phyloP scores from a whole-genome alignment of 2,113 vertebrate species.

The Falcunculus frontatus region DNA sequence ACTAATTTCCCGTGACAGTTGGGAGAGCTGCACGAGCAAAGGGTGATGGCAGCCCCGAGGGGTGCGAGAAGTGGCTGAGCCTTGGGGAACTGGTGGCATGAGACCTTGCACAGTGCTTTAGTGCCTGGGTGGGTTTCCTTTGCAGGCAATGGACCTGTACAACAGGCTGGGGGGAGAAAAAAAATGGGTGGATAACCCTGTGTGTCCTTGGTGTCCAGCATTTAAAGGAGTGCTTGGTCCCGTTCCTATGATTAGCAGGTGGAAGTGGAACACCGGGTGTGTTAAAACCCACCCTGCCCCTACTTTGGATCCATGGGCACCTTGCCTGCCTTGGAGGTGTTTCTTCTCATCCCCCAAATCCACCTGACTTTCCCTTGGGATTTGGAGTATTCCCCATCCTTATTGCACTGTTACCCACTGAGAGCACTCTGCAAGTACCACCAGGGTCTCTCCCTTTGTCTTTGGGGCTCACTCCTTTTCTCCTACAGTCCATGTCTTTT shows the following conservation, averaged over 20 bases:
- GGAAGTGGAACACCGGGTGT: rapidly evolving
- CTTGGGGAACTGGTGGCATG: neutral
- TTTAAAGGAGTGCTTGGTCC: neutral
- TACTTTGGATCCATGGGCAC: rapidly evolving
- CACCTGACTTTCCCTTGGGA: too few relatives aligned
- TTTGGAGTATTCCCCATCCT: neutral
- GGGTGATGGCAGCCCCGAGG: neutral
- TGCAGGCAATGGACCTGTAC: rapidly evolving
- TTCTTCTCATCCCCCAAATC: neutral
- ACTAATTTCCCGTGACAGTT: rapidly evolving
- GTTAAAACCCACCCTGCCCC: neutral
- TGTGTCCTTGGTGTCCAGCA: rapidly evolving
- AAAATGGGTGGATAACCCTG: rapidly evolving
- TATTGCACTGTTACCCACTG: neutral
- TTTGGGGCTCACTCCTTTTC: neutral
- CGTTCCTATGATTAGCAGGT: rapidly evolving
- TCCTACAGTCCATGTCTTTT: neutral
- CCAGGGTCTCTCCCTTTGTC: neutral
- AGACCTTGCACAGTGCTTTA: rapidly evolving
- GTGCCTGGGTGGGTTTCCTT: neutral
- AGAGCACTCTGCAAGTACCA: neutral
- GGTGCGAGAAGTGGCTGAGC: rapidly evolving
- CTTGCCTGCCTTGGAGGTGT: neutral
- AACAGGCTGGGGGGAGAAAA: rapidly evolving
- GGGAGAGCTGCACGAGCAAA: neutral